phyloP scores from a whole-genome alignment of 2,797 vertebrate species.

The Sebastes jordani region DNA sequence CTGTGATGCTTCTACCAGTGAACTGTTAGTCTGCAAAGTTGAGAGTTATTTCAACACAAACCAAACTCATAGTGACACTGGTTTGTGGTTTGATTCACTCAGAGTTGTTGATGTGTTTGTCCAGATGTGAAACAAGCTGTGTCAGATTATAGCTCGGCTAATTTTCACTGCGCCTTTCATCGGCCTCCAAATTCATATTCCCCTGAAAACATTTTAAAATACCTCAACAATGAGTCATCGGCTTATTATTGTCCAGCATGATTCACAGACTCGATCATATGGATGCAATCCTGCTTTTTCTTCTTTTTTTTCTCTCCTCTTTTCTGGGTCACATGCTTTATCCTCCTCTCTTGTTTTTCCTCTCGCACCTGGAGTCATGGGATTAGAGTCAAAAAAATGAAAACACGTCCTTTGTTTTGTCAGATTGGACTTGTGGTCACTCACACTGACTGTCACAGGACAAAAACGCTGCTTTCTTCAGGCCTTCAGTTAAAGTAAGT shows the following conservation, averaged over 20 bases:
- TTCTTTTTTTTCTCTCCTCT: background rate
- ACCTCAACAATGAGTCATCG: constrained; percentile 60
- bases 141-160: background rate
- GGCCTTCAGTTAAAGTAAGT: constrained; percentile 14
- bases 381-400: background rate
- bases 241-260: constrained; percentile 32
- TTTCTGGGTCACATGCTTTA: constrained; percentile 14
- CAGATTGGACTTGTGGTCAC: background rate
- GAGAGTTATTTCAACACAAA: background rate
- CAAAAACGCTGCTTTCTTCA: background rate
- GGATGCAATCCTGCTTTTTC: constrained; percentile 26
- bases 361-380: constrained; percentile 10
- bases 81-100: background rate
- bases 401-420: background rate
- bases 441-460: background rate
- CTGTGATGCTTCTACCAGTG: background rate
- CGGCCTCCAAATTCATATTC: constrained; percentile 21
- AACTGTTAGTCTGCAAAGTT: constrained; percentile 21
- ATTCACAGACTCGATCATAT: constrained; percentile 33
- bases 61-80: background rate
- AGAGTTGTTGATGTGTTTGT: constrained; percentile 4
- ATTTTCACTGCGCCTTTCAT: constrained; percentile 33
- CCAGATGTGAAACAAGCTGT: constrained; percentile 36
- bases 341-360: constrained; percentile 15
- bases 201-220: constrained; percentile 57